These are phyloP conservation scores for Alectura lathami DNA, from an alignment of 2,113 vertebrate species.

Conservation along the genomic window DNA sequence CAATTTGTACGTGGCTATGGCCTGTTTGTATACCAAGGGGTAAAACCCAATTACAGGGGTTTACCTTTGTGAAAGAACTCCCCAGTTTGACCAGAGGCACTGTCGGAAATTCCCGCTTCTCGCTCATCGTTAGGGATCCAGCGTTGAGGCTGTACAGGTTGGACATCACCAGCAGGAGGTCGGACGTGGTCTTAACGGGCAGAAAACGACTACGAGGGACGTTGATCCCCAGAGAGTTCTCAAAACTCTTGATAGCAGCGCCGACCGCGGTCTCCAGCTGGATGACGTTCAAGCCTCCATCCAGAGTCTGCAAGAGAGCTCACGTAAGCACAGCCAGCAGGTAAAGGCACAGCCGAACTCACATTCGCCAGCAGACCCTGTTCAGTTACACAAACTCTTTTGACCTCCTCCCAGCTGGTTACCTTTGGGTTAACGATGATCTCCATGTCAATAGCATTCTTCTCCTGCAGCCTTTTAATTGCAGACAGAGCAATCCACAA, in stretches of 20 bases:
- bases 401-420: neutral
- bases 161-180: constrained; percentile 98
- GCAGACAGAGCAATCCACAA: constrained; percentile 94
- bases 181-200: constrained; percentile 97
- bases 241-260: constrained; percentile 96
- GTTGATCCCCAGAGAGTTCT: constrained; percentile 96
- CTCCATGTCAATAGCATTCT: constrained; percentile 94
- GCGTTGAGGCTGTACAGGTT: constrained; percentile 97
- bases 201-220: constrained; percentile 97
- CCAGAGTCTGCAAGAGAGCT: constrained; percentile 83
- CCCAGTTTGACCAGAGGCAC: constrained; percentile 97
- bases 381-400: neutral
- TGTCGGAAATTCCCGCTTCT: constrained; percentile 93
- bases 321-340: accelerated
- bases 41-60: neutral
- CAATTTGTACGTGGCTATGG: neutral
- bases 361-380: accelerated
- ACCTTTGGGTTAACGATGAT: constrained; percentile 98
- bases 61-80: constrained; percentile 97
- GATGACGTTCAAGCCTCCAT: constrained; percentile 95
- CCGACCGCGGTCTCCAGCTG: constrained; percentile 98
- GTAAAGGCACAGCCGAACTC: accelerated
- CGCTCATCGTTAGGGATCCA: constrained; percentile 95
- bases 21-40: neutral
- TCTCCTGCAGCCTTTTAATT: constrained; percentile 94